Percentiles rank a stretch among this genome's conserved stretches.
Conservation (phyloP, 2,888 invertebrate species). For the Fragum sueziense region DNA sequence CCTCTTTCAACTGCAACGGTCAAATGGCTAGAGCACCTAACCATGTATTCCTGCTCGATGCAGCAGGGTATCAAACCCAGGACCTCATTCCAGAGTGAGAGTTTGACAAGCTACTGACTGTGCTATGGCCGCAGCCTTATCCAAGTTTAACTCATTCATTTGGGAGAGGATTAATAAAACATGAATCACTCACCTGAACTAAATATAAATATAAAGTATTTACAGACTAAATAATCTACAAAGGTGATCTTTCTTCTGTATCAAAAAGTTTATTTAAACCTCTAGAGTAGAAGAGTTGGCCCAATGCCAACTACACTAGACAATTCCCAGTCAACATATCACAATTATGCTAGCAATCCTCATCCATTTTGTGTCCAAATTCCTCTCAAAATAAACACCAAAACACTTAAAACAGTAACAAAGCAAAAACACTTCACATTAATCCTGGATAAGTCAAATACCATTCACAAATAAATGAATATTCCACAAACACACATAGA, state of each 20-base stretch:
- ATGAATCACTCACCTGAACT: slow-evolving; percentile 1
- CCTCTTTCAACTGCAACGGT: no score
- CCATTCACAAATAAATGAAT: not conserved
- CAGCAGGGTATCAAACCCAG: no score
- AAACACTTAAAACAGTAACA: not conserved
- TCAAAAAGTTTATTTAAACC: slow-evolving; percentile 8
- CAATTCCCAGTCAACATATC: slow-evolving; percentile 1
- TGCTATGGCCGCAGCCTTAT: no score
- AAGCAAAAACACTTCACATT: not conserved
- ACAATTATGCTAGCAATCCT: not conserved
- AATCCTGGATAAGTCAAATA: not conserved
- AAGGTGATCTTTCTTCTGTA: slow-evolving; percentile 15
- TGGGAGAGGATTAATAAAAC: no score
- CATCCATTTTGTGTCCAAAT: not conserved
- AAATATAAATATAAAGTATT: not conserved
- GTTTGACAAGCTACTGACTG: no score
- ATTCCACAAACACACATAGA: not conserved
- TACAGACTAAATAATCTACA: slow-evolving; percentile 6
- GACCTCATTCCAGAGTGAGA: no score
- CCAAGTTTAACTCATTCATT: no score
- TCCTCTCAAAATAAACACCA: not conserved
- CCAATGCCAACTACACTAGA: slow-evolving; percentile 4
- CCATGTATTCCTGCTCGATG: no score
- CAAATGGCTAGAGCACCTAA: no score
- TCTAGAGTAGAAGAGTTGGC: slow-evolving; percentile 8